phyloP scores from a whole-genome alignment of 1,140 invertebrate species.

The Drosophila sulfurigaster region DNA sequence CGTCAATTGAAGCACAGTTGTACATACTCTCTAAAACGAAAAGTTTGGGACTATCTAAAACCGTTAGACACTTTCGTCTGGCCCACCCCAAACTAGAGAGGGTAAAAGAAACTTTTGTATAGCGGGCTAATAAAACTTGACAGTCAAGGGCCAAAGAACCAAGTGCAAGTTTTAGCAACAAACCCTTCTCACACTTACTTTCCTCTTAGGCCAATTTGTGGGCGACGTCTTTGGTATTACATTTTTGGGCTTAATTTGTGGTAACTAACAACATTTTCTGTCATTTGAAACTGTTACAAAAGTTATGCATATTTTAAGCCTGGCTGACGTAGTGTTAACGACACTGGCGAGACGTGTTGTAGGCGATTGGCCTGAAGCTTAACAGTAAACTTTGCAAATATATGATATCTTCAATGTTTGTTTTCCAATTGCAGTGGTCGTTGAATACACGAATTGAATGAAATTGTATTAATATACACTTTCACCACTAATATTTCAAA shows the following conservation, averaged over 20 bases:
- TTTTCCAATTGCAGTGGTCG: constrained; percentile 48
- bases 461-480: constrained; percentile 80
- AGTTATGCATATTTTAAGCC: constrained; percentile 16
- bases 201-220: constrained; percentile 32
- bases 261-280: constrained; percentile 31
- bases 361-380: background rate
- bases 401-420: constrained; percentile 34
- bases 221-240: constrained; percentile 2
- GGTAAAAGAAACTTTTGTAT: constrained; percentile 34
- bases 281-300: constrained; percentile 12
- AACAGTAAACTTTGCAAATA: constrained; percentile 25
- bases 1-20: constrained; percentile 8
- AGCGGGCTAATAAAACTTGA: constrained; percentile 41
- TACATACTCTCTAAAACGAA: constrained; percentile 11
- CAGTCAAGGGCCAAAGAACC: background rate
- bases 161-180: constrained; percentile 39
- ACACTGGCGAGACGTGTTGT: background rate
- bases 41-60: background rate
- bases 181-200: background rate
- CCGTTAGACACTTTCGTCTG: constrained; percentile 22
- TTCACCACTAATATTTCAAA: constrained; percentile 74
- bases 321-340: constrained; percentile 2
- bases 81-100: background rate
- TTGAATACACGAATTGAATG: constrained; percentile 49
- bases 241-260: constrained; percentile 39